phyloP scores from a whole-genome alignment of 1,140 invertebrate species.

The Ruditapes philippinarum region DNA sequence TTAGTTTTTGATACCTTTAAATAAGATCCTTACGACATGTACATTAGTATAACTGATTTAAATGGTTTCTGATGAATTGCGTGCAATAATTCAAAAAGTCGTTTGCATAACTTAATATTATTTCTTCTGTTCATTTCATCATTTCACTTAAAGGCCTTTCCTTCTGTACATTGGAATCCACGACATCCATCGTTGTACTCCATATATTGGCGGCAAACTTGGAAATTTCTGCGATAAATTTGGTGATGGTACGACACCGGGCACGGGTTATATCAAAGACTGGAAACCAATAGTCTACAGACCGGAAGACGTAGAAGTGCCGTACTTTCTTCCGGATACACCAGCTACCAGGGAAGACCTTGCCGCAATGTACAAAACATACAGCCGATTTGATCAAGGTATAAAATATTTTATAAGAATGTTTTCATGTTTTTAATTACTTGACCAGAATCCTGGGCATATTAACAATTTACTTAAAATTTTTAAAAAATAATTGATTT shows the following conservation, averaged over 20 bases:
- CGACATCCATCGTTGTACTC: constrained; percentile 93
- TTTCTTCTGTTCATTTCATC: no score
- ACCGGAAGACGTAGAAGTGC: constrained; percentile 93
- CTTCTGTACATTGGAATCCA: constrained; percentile 95
- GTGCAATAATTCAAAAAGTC: no score
- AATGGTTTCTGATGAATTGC: no score
- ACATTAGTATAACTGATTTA: no score
- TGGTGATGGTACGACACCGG: constrained; percentile 92
- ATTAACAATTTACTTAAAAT: no score
- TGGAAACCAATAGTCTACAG: constrained; percentile 95
- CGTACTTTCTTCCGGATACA: constrained; percentile 94
- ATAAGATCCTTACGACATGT: no score
- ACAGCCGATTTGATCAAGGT: constrained; percentile 96
- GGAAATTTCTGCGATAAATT: constrained; percentile 96
- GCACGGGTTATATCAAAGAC: constrained; percentile 93
- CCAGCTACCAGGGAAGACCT: constrained; percentile 92
- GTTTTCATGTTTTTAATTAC: no score
- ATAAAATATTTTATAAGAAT: no score
- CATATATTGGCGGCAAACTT: constrained; percentile 91
- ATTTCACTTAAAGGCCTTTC: constrained; percentile 92
- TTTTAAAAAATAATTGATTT: no score
- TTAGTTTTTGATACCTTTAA: no score
- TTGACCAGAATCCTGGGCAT: no score
- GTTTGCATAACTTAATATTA: no score
- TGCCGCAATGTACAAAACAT: constrained; percentile 95